Conservation (phyloP, 2,797 vertebrate species). For the Pipistrellus pygmaeus region DNA sequence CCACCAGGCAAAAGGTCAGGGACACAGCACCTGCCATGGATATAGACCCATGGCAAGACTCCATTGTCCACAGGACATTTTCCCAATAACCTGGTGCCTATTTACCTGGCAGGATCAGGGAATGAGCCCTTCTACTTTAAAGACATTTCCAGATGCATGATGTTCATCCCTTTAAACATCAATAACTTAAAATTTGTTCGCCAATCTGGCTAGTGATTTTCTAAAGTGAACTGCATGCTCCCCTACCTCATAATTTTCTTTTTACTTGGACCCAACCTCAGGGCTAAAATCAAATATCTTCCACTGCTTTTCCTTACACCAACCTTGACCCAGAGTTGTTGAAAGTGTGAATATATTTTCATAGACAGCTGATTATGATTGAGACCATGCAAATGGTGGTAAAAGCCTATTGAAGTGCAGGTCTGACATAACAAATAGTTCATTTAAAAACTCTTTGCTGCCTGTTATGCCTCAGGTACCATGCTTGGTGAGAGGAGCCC, state of each 20-base stretch:
- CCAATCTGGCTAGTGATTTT: background rate
- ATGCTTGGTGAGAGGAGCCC: background rate
- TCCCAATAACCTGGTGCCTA: background rate
- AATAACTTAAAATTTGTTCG: background rate
- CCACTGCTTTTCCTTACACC: background rate
- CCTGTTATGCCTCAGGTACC: background rate
- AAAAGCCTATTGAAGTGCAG: background rate
- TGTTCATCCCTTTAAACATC: background rate
- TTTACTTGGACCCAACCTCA: background rate
- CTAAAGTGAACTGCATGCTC: background rate
- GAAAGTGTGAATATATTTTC: background rate
- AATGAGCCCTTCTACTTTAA: background rate
- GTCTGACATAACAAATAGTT: background rate
- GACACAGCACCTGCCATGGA: background rate
- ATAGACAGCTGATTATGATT: background rate
- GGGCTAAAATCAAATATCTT: background rate
- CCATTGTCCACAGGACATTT: background rate
- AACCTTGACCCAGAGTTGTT: background rate
- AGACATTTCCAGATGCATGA: background rate
- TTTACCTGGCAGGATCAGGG: background rate
- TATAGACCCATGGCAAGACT: background rate
- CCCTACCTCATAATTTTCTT: background rate
- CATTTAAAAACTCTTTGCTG: background rate
- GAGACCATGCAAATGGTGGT: background rate
- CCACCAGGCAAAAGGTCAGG: background rate